A percentile compares a stretch with the other conserved stretches of the same genome.
Evolutionary conservation across 2,113 vertebrate species (phyloP).

Genomic region (Anas platyrhynchos): DNA sequence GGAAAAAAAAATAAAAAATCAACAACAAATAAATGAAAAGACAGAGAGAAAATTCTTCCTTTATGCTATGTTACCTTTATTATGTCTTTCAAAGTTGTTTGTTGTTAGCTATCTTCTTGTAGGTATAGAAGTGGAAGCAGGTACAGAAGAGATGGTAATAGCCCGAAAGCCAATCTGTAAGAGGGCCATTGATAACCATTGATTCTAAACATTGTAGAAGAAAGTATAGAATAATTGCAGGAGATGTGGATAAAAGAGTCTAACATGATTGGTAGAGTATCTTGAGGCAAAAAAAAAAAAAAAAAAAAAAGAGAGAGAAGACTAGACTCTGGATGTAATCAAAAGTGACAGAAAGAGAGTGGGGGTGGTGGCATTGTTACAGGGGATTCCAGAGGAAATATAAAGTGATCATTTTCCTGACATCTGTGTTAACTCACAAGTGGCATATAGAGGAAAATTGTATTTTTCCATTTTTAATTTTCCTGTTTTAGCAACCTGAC

Average conservation of each 20-base stretch:
- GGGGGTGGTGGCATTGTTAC: background rate
- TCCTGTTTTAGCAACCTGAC: background rate
- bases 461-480: background rate
- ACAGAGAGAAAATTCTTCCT: background rate
- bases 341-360: background rate
- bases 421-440: constrained; percentile 1
- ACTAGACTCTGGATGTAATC: background rate
- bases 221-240: background rate
- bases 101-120: background rate
- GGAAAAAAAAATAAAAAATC: background rate
- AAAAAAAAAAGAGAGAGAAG: background rate
- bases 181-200: background rate
- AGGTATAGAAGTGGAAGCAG: background rate
- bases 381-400: background rate
- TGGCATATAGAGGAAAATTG: background rate
- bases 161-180: background rate
- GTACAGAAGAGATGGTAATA: background rate
- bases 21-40: background rate
- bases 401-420: constrained; percentile 13
- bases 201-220: background rate
- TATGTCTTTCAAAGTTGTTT: background rate
- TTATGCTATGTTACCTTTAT: background rate
- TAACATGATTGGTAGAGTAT: background rate
- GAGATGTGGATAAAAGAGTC: background rate
- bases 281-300: background rate